Percentiles rank a stretch among this genome's conserved stretches.
phyloP scores from a whole-genome alignment of 2,888 invertebrate species.

The Melieria picta region DNA sequence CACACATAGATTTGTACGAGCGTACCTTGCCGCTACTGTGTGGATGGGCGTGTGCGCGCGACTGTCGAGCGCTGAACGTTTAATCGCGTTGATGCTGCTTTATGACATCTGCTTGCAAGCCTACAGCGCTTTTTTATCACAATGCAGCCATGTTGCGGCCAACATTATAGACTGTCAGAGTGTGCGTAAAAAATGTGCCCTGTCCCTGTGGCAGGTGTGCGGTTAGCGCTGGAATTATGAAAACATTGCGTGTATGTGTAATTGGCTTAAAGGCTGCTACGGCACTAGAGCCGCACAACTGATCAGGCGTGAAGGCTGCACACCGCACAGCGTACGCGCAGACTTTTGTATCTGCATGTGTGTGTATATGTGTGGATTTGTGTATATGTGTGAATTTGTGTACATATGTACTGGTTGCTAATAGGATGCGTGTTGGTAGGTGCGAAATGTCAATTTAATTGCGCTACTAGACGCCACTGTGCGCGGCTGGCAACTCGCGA shows the following conservation, averaged over 20 bases:
- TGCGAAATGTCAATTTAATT: conserved; percentile 9
- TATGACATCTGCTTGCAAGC: conserved; percentile 11
- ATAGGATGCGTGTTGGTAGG: background rate
- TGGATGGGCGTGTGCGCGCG: too few relatives aligned
- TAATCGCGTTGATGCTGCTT: conserved; percentile 20
- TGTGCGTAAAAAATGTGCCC: too few relatives aligned
- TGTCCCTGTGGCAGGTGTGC: too few relatives aligned
- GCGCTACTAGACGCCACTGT: background rate
- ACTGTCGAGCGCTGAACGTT: background rate
- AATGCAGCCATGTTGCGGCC: background rate
- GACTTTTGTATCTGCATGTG: background rate
- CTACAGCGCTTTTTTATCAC: background rate
- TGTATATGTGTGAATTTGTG: background rate
- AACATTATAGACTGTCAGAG: background rate
- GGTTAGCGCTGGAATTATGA: conserved; percentile 8
- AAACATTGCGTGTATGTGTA: conserved; percentile 19
- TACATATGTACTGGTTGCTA: background rate
- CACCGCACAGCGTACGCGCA: background rate
- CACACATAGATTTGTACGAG: too few relatives aligned
- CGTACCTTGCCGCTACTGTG: too few relatives aligned
- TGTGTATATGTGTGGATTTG: background rate
- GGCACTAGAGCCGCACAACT: background rate
- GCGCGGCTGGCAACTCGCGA: too few relatives aligned
- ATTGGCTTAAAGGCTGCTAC: conserved; percentile 25
- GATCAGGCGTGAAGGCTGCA: background rate